Conservation (phyloP, 2,888 invertebrate species). For the Tenthredo livida region DNA sequence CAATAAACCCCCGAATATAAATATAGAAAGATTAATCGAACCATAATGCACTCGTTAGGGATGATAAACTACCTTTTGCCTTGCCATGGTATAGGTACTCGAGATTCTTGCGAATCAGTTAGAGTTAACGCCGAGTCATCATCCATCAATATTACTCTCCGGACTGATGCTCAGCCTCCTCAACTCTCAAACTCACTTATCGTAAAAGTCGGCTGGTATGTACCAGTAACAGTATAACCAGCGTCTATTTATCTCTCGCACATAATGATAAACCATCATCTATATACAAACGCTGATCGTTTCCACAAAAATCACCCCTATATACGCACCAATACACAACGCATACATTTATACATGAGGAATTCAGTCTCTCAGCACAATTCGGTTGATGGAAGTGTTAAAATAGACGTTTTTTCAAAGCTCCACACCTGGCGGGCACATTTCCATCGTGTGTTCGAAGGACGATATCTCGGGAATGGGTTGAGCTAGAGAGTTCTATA, state of each 20-base stretch:
- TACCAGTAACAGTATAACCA: slow-evolving; percentile 20
- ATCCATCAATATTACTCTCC: slow-evolving; percentile 74
- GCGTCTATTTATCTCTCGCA: slow-evolving; percentile 27
- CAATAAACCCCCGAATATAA: slow-evolving; percentile 73
- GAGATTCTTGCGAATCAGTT: slow-evolving; percentile 13
- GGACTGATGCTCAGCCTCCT: slow-evolving; percentile 53
- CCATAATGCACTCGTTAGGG: slow-evolving; percentile 74
- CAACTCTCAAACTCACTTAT: slow-evolving; percentile 64
- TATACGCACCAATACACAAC: neutral
- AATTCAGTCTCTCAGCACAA: neutral
- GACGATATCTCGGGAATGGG: too few species aligned
- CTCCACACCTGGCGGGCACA: too few species aligned
- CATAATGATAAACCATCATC: neutral
- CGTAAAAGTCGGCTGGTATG: slow-evolving; percentile 12
- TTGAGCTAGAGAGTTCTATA: too few species aligned
- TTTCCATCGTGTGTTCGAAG: too few species aligned
- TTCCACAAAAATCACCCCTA: neutral
- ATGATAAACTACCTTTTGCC: slow-evolving; percentile 71
- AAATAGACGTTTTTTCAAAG: neutral
- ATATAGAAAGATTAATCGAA: slow-evolving; percentile 77
- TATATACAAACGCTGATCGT: neutral
- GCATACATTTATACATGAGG: neutral
- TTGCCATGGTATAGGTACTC: slow-evolving; percentile 48
- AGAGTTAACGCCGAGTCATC: slow-evolving; percentile 71
- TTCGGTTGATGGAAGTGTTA: neutral